Conservation (phyloP, 2,113 vertebrate species). For the Oncorhynchus kisutch region DNA sequence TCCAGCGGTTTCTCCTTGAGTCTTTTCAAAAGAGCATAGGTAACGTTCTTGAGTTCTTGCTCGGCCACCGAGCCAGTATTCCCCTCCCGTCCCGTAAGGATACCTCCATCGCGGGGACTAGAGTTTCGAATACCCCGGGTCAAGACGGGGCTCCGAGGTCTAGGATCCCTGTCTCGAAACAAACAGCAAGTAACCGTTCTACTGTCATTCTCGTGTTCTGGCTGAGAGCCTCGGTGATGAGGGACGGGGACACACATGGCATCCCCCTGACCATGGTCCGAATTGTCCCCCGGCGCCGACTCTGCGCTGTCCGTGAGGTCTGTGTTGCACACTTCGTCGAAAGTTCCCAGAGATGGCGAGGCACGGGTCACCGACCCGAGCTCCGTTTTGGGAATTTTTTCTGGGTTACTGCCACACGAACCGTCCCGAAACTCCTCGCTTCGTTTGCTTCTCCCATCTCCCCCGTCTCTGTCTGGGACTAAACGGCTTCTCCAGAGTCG, state of each 20-base stretch:
- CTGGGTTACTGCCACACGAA: slow-evolving; percentile 65
- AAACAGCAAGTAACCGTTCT: slow-evolving; percentile 85
- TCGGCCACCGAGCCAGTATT: slow-evolving; percentile 69
- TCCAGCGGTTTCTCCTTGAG: slow-evolving; percentile 89
- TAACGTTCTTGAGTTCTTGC: slow-evolving; percentile 83
- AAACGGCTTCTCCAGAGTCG: slow-evolving; percentile 97
- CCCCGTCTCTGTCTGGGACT: slow-evolving; percentile 78
- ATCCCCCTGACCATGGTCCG: slow-evolving; percentile 59
- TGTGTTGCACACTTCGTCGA: slow-evolving; percentile 50
- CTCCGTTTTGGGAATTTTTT: slow-evolving; percentile 67
- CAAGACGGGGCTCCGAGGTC: slow-evolving; percentile 56
- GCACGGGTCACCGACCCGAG: slow-evolving; percentile 61
- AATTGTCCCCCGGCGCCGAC: slow-evolving; percentile 60
- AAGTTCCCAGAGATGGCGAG: slow-evolving; percentile 45
- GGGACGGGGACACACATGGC: slow-evolving; percentile 60
- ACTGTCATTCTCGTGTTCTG: slow-evolving; percentile 73
- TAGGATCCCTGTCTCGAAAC: slow-evolving; percentile 78
- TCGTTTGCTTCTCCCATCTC: slow-evolving; percentile 74
- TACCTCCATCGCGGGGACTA: neutral
- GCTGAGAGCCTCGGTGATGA: slow-evolving; percentile 55
- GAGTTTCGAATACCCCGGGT: slow-evolving; percentile 16
- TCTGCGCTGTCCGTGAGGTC: slow-evolving; percentile 63
- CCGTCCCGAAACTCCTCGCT: slow-evolving; percentile 59
- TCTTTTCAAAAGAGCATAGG: slow-evolving; percentile 85
- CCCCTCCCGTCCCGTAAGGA: slow-evolving; percentile 45